Evolutionary conservation across 2,113 vertebrate genomes (phyloP).

Genomic region (Noturus placidus): DNA sequence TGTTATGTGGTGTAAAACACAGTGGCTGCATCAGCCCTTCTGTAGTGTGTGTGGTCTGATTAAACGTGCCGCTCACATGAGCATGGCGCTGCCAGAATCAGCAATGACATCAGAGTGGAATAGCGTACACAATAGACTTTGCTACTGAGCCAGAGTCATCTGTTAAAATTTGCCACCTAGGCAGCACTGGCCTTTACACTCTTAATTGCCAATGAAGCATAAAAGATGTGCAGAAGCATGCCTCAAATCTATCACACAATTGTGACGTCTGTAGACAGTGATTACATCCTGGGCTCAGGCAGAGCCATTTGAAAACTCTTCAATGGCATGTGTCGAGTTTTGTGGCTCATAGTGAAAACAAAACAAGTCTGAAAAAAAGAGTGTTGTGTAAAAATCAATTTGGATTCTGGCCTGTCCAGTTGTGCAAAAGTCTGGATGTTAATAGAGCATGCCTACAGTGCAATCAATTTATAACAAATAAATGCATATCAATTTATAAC

Average conservation of each 20-base stretch:
- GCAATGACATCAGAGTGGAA: slow-evolving; percentile 42
- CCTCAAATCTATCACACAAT: not conserved
- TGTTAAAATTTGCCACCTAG: slow-evolving; percentile 14
- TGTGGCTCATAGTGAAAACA: slow-evolving; percentile 27
- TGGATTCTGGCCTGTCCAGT: not conserved
- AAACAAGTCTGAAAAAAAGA: slow-evolving; percentile 13
- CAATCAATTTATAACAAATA: no score
- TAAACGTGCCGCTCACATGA: slow-evolving; percentile 28
- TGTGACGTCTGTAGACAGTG: slow-evolving; percentile 25
- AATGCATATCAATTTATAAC: no score
- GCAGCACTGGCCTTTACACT: slow-evolving; percentile 24
- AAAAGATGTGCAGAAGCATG: slow-evolving; percentile 22
- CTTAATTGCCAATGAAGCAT: slow-evolving; percentile 34
- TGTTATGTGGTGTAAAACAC: slow-evolving; percentile 25
- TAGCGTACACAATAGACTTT: slow-evolving; percentile 33
- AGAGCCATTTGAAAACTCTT: not conserved
- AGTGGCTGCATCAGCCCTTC: not conserved
- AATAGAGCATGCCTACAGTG: not conserved
- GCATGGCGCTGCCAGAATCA: slow-evolving; percentile 47
- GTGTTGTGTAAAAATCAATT: slow-evolving; percentile 5
- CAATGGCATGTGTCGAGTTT: not conserved
- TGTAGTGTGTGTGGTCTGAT: slow-evolving; percentile 49
- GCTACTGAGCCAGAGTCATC: slow-evolving; percentile 31
- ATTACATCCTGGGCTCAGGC: not conserved
- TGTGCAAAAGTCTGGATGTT: not conserved